Percentiles rank a stretch among this genome's conserved stretches.
These are phyloP conservation scores for Nerophis lumbriciformis DNA, from an alignment of 2,113 vertebrate species.

Conservation along the genomic window DNA sequence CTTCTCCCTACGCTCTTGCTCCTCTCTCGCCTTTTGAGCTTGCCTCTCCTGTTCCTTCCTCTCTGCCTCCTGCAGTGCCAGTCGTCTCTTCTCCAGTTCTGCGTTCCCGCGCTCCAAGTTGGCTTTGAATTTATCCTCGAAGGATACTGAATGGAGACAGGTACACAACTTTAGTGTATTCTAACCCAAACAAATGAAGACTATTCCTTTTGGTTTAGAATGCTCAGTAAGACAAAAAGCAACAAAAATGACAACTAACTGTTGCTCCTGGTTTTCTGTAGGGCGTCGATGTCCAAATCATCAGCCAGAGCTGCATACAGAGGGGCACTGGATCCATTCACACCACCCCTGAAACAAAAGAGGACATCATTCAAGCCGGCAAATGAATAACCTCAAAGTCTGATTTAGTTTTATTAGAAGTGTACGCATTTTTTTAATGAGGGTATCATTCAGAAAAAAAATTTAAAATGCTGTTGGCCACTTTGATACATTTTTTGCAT, in stretches of 20 bases:
- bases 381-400: neutral
- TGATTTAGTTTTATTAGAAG: neutral
- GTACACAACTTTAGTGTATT: neutral
- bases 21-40: constrained; percentile 84
- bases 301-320: constrained; percentile 76
- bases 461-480: too few species aligned
- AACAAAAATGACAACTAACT: constrained; percentile 44
- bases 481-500: too few species aligned
- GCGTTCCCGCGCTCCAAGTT: constrained; percentile 88
- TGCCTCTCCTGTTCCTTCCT: constrained; percentile 84
- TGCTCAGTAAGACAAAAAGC: neutral
- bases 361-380: neutral
- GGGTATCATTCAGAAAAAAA: too few species aligned
- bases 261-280: constrained; percentile 78
- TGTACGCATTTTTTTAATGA: neutral
- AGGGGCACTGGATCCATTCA: constrained; percentile 80
- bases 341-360: constrained; percentile 43
- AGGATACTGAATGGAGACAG: constrained; percentile 74
- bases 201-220: too few species aligned
- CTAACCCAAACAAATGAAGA: too few species aligned
- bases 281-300: constrained; percentile 73
- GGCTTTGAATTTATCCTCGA: constrained; percentile 92
- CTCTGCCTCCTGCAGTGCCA: constrained; percentile 82
- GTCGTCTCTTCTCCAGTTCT: constrained; percentile 90
- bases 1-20: constrained; percentile 80